Percentiles rank a stretch among this genome's conserved stretches.
Evolutionary conservation across 2,113 vertebrate genomes (phyloP).

Genomic region (Megaceryle torquata): DNA sequence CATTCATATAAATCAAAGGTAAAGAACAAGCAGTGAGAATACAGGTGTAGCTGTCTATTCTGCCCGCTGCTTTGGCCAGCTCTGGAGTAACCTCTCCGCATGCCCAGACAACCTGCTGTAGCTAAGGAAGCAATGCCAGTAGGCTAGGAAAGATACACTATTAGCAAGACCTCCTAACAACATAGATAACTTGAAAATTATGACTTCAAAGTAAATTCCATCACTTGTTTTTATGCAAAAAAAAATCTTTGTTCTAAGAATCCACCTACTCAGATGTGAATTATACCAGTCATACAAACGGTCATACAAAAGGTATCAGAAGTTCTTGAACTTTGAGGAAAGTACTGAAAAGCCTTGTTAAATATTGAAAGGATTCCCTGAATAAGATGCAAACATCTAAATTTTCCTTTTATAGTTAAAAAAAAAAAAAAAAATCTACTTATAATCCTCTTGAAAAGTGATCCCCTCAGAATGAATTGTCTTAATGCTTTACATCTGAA

Average conservation of each 20-base stretch:
- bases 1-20: neutral
- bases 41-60: neutral
- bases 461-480: slow-evolving; percentile 35
- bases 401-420: slow-evolving; percentile 36
- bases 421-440: neutral
- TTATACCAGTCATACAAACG: neutral
- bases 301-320: neutral
- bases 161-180: neutral
- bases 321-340: neutral
- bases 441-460: slow-evolving; percentile 58
- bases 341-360: neutral
- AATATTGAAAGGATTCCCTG: neutral
- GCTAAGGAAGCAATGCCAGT: neutral
- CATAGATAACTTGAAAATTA: neutral
- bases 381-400: neutral
- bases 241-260: neutral
- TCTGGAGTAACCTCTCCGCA: neutral
- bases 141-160: neutral
- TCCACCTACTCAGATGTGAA: neutral
- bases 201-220: neutral
- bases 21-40: neutral
- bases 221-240: neutral
- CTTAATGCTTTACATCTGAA: slow-evolving; percentile 65
- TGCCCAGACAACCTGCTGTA: neutral
- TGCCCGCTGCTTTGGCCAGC: neutral